A percentile compares a stretch with the other conserved stretches of the same genome.
Conservation (phyloP, 2,888 invertebrate species). For the Idaea biselata region DNA sequence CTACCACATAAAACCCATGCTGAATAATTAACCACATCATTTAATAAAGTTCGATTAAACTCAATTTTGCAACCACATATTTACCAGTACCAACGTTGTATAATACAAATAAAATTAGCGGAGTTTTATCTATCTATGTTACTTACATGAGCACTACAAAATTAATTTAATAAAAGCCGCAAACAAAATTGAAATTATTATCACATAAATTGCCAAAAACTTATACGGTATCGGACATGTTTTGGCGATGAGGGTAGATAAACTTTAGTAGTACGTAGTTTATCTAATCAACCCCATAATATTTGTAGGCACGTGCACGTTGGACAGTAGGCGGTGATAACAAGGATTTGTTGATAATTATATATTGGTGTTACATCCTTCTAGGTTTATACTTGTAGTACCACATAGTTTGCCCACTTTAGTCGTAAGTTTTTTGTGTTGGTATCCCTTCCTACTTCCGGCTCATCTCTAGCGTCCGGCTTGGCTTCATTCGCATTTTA, state of each 20-base stretch:
- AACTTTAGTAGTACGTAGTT: constrained; percentile 3
- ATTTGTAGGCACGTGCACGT: constrained; percentile 17
- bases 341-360: constrained; percentile 9
- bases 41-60: too few species aligned
- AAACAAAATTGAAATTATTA: neutral
- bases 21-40: too few species aligned
- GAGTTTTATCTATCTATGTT: neutral
- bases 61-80: too few species aligned
- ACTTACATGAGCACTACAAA: neutral
- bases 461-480: too few species aligned
- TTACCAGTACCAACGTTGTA: neutral
- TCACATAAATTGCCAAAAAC: constrained; percentile 1
- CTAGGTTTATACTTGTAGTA: too few species aligned
- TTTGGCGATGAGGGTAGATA: constrained; percentile 10
- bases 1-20: too few species aligned
- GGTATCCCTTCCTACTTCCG: too few species aligned
- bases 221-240: neutral
- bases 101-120: neutral
- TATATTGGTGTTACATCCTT: too few species aligned
- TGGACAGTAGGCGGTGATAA: constrained; percentile 15
- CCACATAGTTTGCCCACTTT: too few species aligned
- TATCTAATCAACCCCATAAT: constrained; percentile 14
- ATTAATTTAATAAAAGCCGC: neutral
- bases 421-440: too few species aligned
- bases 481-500: too few species aligned